phyloP scores from a whole-genome alignment of 1,140 invertebrate genomes.

The Ooceraea biroi region DNA sequence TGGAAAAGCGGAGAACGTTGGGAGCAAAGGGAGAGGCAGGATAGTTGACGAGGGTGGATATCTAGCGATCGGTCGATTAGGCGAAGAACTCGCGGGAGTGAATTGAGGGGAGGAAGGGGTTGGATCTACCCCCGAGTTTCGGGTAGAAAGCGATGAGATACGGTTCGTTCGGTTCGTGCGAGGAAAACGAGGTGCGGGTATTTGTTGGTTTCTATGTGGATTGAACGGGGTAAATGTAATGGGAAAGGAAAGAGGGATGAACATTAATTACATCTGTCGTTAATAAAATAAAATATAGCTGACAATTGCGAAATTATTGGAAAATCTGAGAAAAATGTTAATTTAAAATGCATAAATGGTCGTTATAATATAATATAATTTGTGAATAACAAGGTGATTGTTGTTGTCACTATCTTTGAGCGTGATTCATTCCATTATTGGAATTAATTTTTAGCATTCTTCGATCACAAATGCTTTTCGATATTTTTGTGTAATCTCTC shows the following conservation, averaged over 20 bases:
- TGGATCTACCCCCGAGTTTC: background rate
- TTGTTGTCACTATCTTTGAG: no score
- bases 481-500: background rate
- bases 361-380: no score
- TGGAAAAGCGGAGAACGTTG: background rate
- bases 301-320: conserved; percentile 1
- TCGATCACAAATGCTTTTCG: background rate
- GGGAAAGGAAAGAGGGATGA: background rate
- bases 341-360: conserved; percentile 3
- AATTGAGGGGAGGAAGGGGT: background rate
- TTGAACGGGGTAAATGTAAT: background rate
- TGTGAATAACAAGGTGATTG: no score
- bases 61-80: conserved; percentile 48
- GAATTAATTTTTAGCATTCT: background rate
- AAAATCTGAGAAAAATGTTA: background rate
- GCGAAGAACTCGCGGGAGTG: background rate
- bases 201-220: background rate
- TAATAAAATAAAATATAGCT: background rate
- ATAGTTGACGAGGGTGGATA: conserved; percentile 41
- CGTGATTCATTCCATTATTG: background rate
- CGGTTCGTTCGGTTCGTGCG: background rate
- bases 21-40: background rate
- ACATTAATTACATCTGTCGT: background rate
- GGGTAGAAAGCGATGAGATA: conserved; percentile 18
- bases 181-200: conserved; percentile 3